phyloP scores from a whole-genome alignment of 2,888 invertebrate genomes.

The Ichneumoninae sp. region DNA sequence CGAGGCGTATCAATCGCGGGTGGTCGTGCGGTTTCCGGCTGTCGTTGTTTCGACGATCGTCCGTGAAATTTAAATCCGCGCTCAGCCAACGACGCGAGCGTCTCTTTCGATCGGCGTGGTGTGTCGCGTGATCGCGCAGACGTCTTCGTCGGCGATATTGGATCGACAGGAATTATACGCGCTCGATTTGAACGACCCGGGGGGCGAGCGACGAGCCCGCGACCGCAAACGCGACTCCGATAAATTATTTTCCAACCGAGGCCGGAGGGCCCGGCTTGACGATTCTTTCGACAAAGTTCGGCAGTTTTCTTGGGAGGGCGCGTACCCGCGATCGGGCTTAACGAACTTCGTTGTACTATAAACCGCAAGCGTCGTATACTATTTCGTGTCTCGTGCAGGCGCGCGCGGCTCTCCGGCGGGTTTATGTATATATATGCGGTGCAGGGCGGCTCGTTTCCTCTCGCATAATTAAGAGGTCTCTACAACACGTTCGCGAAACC shows the following conservation, averaged over 20 bases:
- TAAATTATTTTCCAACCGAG: slow-evolving; percentile 41
- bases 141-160: slow-evolving; percentile 34
- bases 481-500: slow-evolving; percentile 55
- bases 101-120: background rate
- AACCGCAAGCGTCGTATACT: slow-evolving; percentile 62
- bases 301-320: slow-evolving; percentile 36
- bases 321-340: slow-evolving; percentile 37
- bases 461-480: slow-evolving; percentile 69
- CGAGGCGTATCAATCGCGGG: slow-evolving; percentile 55
- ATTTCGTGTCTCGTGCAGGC: slow-evolving; percentile 67
- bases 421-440: slow-evolving; percentile 25
- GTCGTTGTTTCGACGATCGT: slow-evolving; percentile 53
- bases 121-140: slow-evolving; percentile 36
- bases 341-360: slow-evolving; percentile 64
- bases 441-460: slow-evolving; percentile 47
- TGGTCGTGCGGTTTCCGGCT: slow-evolving; percentile 54
- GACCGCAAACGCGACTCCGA: slow-evolving; percentile 5
- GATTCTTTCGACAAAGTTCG: slow-evolving; percentile 59
- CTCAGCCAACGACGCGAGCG: slow-evolving; percentile 21
- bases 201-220: slow-evolving; percentile 10
- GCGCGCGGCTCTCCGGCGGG: slow-evolving; percentile 16
- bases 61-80: slow-evolving; percentile 53
- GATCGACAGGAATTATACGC: background rate
- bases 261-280: slow-evolving; percentile 12
- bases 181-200: slow-evolving; percentile 44